phyloP scores from a whole-genome alignment of 1,140 invertebrate species.

The Pseudomyrmex sp. region DNA sequence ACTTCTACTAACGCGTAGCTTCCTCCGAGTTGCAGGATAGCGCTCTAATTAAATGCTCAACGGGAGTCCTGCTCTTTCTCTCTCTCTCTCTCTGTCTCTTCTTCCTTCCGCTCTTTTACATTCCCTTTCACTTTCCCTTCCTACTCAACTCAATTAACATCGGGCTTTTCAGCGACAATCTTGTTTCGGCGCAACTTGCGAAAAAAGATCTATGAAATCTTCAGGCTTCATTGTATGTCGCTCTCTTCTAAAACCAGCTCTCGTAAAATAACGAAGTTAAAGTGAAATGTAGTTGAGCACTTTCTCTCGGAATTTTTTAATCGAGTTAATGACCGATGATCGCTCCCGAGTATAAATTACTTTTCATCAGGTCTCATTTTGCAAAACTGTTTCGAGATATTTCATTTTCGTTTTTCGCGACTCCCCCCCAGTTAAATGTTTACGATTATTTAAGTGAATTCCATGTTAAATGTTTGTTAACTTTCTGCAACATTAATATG shows the following conservation, averaged over 20 bases:
- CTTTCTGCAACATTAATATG: constrained; percentile 33
- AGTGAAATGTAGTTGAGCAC: background rate
- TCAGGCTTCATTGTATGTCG: background rate
- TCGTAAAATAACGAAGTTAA: background rate
- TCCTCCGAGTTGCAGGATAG: constrained; percentile 64
- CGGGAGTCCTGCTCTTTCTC: constrained; percentile 44
- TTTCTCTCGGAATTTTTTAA: background rate
- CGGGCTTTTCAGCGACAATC: constrained; percentile 3
- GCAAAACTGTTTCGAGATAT: background rate
- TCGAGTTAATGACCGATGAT: background rate
- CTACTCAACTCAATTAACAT: constrained; percentile 35
- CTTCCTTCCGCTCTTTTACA: constrained; percentile 36
- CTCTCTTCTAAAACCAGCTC: background rate
- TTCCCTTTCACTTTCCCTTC: constrained; percentile 30
- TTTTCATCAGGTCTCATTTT: constrained; percentile 5
- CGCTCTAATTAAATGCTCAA: constrained; percentile 75
- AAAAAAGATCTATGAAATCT: background rate
- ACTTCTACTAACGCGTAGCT: constrained; percentile 33
- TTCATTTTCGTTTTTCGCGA: background rate
- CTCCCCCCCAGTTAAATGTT: background rate
- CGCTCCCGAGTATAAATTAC: background rate
- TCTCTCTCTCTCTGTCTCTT: background rate
- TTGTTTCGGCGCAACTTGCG: constrained; percentile 4
- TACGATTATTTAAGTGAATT: constrained; percentile 7
- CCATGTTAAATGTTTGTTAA: background rate